A percentile compares a stretch with the other conserved stretches of the same genome.
These are phyloP conservation scores for Eupeodes latifasciatus DNA, from an alignment of 2,888 invertebrate genomes.

Conservation along the genomic window DNA sequence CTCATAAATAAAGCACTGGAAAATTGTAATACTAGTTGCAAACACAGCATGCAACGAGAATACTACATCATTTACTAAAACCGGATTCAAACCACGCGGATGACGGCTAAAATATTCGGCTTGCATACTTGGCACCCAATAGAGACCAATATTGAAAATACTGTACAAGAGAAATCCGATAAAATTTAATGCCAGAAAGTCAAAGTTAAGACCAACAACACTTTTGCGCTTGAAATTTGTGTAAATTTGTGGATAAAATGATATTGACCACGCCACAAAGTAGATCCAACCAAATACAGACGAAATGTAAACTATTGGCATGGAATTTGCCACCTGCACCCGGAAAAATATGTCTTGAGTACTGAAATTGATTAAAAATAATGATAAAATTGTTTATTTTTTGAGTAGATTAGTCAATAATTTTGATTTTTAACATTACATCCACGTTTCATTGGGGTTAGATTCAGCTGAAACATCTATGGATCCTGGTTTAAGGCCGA, in stretches of 20 bases:
- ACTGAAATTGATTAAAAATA: conserved; percentile 84
- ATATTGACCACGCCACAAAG: conserved; percentile 98
- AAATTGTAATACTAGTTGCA: conserved; percentile 92
- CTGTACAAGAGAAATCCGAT: conserved; percentile 97
- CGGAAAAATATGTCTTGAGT: conserved; percentile 89
- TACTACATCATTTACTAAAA: conserved; percentile 97
- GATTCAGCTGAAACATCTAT: conserved; percentile 87
- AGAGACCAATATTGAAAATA: conserved; percentile 96
- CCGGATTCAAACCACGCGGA: conserved; percentile 96
- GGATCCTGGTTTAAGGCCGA: conserved; percentile 88
- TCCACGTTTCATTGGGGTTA: conserved; percentile 84
- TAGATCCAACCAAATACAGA: conserved; percentile 98
- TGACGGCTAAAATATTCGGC: conserved; percentile 91
- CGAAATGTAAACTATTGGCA: conserved; percentile 89
- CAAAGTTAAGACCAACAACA: conserved; percentile 98
- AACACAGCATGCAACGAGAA: conserved; percentile 96
- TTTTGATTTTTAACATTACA: conserved; percentile 77
- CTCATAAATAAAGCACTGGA: conserved; percentile 96
- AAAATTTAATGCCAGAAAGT: conserved; percentile 95
- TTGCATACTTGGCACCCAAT: conserved; percentile 92
- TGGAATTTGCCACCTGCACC: conserved; percentile 90
- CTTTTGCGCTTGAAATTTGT: conserved; percentile 96
- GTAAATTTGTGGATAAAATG: conserved; percentile 99
- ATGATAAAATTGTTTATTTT: neutral
- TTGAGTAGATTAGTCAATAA: neutral